Evolutionary conservation across 2,113 vertebrate species (phyloP).

Genomic region (Polypterus senegalus): DNA sequence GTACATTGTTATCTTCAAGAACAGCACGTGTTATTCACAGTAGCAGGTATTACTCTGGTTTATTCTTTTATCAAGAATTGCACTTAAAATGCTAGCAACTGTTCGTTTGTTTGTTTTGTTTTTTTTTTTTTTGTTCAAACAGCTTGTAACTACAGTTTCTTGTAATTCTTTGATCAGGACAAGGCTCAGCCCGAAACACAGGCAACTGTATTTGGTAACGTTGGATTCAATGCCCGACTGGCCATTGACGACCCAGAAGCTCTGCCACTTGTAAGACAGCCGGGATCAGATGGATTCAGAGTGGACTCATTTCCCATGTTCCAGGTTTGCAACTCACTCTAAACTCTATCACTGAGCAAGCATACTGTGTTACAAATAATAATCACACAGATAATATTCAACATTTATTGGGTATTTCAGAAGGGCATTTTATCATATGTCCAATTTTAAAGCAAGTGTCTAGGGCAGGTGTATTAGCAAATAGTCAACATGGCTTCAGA

Average conservation of each 20-base stretch:
- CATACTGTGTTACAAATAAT: neutral
- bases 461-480: too few relatives aligned
- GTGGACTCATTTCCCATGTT: constrained; percentile 80
- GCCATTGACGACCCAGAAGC: constrained; percentile 79
- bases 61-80: too few relatives aligned
- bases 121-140: neutral
- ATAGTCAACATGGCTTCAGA: too few relatives aligned
- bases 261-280: constrained; percentile 64
- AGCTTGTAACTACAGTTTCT: neutral
- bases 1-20: too few relatives aligned
- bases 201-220: constrained; percentile 61
- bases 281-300: constrained; percentile 85
- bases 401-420: too few relatives aligned
- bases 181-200: constrained; percentile 88
- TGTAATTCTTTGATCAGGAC: constrained; percentile 46
- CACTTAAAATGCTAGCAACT: too few relatives aligned
- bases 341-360: neutral
- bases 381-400: neutral
- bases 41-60: too few relatives aligned
- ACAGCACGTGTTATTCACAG: too few relatives aligned
- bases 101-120: too few relatives aligned
- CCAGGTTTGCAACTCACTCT: constrained; percentile 49
- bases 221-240: constrained; percentile 72
- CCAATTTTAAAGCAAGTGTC: too few relatives aligned
- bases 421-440: too few relatives aligned